Conservation (phyloP, 1,140 invertebrate genomes). For the Drosophila littoralis region DNA sequence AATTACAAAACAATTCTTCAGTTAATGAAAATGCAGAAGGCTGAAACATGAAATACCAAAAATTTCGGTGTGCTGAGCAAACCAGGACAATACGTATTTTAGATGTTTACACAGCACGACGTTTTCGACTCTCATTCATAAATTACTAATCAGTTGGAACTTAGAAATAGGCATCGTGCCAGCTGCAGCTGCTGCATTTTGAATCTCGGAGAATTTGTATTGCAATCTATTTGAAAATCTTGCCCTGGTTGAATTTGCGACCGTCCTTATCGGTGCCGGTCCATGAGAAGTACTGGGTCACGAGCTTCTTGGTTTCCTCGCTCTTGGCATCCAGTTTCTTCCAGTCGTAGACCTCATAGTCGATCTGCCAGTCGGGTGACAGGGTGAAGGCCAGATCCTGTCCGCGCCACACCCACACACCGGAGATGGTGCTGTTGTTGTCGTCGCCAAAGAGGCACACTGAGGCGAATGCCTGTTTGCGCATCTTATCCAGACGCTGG, state of each 20-base stretch:
- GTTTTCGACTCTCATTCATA: conserved; percentile 42
- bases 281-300: conserved; percentile 97
- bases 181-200: conserved; percentile 30
- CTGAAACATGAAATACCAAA: conserved; percentile 31
- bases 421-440: conserved; percentile 96
- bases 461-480: conserved; percentile 97
- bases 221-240: conserved; percentile 97
- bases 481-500: conserved; percentile 98
- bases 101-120: conserved; percentile 49
- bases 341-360: conserved; percentile 99
- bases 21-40: conserved; percentile 55
- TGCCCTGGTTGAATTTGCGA: conserved; percentile 98
- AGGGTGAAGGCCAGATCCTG: conserved; percentile 96
- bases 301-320: conserved; percentile 94
- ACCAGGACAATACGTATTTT: conserved; percentile 28
- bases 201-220: conserved; percentile 61
- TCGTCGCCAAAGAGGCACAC: conserved; percentile 97
- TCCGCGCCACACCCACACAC: conserved; percentile 98
- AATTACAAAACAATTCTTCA: conserved; percentile 60
- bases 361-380: conserved; percentile 96
- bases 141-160: conserved; percentile 66
- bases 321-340: conserved; percentile 94
- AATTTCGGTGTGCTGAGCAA: conserved; percentile 44
- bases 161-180: conserved; percentile 59
- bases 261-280: conserved; percentile 93